Percentiles rank a stretch among this genome's conserved stretches.
phyloP scores from a whole-genome alignment of 2,888 invertebrate genomes.

The Sympetrum striolatum region DNA sequence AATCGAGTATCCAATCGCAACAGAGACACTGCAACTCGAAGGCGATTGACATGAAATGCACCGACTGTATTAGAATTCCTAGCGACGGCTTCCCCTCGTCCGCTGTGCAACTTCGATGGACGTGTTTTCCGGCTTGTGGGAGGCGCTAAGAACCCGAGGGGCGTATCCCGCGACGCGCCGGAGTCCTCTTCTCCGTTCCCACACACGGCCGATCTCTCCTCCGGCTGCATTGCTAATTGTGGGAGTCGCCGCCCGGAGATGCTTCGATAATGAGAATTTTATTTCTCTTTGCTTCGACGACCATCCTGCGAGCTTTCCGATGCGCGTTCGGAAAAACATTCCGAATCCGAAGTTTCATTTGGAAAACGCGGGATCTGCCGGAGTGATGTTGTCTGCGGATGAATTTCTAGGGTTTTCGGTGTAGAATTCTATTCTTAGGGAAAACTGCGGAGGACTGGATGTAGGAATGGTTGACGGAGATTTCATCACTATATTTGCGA shows the following conservation, averaged over 20 bases:
- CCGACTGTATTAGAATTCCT: neutral
- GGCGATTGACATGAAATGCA: neutral
- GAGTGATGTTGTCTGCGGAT: no score
- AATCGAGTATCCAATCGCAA: neutral
- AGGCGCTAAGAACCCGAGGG: neutral
- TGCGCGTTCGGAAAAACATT: neutral
- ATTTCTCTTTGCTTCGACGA: neutral
- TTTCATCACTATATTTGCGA: no score
- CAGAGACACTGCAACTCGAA: neutral
- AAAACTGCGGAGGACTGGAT: no score
- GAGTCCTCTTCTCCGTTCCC: neutral
- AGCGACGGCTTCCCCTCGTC: neutral
- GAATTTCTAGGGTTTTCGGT: no score
- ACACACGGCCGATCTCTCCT: neutral
- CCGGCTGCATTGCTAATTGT: neutral
- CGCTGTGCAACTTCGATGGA: neutral
- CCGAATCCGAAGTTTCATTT: neutral
- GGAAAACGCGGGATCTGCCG: no score
- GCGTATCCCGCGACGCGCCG: neutral
- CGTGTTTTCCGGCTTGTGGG: constrained; percentile 35
- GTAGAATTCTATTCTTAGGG: no score
- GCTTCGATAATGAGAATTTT: neutral
- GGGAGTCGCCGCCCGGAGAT: neutral
- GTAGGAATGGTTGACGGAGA: no score
- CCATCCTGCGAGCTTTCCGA: neutral